phyloP scores from a whole-genome alignment of 2,113 vertebrate genomes.

The Coreoperca whiteheadi region DNA sequence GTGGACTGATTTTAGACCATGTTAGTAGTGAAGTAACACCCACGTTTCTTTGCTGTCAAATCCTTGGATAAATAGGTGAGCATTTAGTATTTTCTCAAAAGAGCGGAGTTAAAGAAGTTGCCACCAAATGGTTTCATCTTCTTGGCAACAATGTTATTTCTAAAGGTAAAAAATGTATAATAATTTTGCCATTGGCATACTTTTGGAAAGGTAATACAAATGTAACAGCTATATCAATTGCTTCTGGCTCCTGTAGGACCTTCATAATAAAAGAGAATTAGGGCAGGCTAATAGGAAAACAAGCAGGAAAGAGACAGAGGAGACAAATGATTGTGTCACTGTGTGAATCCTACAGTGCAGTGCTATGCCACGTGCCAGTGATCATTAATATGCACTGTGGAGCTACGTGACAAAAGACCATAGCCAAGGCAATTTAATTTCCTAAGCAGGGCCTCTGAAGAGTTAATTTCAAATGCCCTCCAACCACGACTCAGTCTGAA shows the following conservation, averaged over 20 bases:
- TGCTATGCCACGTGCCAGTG: constrained; percentile 32
- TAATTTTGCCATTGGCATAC: not conserved
- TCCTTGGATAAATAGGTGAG: no score
- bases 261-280: constrained; percentile 16
- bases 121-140: not conserved
- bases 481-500: constrained; percentile 65
- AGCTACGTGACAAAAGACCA: constrained; percentile 67
- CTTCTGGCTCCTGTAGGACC: not conserved
- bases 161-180: not conserved
- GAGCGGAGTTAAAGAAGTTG: not conserved
- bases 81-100: not conserved
- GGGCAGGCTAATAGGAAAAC: constrained; percentile 22
- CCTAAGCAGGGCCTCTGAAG: constrained; percentile 72
- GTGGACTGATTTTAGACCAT: constrained; percentile 11
- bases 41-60: not conserved
- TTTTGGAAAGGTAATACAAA: not conserved
- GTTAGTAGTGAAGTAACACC: not conserved
- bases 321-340: constrained; percentile 26
- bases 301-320: constrained; percentile 13
- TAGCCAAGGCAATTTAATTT: constrained; percentile 77
- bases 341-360: constrained; percentile 31
- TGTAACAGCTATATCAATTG: not conserved
- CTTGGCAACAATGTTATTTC: not conserved
- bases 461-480: constrained; percentile 81
- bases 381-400: constrained; percentile 77